Base-by-base conservation (phyloP, 2,113 vertebrate genomes). In the Oncorhynchus nerka region DNA sequence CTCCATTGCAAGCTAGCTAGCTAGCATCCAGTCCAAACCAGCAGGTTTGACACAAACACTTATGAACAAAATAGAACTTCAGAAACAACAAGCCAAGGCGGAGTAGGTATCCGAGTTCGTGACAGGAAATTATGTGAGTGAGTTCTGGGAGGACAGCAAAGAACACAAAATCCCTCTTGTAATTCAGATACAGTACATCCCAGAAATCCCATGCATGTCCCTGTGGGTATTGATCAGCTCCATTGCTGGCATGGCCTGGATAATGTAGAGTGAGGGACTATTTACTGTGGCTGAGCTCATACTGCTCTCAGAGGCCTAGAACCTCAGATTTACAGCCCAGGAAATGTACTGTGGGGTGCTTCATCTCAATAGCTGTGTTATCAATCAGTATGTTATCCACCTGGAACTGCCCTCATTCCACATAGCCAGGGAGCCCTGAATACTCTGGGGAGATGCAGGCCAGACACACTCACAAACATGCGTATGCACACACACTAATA, bases 361-460 rank as follows among this genome's bases (percentile, higher is more conserved):
- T 69, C 34, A 73, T 85, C 78, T 83, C 64, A 74, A 78, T 80
- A 34, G 49, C 70, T 74, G 70, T 71, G 79, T 75, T 67, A 85
- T 79, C 78, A 83, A 75, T 83, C 81, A 79, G 74, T 85, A 66
- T 65, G 74, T 79, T 80, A 83, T 81, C 79, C 71, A 76, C 72
- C 78, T 79, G 81, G 74, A 83, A 83, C 84, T 81, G 80, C 57
- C 51, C 30, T 61, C 45, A 70, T 75, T 65, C 69, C 16, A 49
- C 64, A 75, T 62, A 22, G 76, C 26, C 34, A 70, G 68, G 70
- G 62, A 81, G 70, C 8, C 32, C 70, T 49, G 73, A 73, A 76
- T 77, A 78, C 22, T 48, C 32, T 19, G 34, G 24, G 22, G 28
- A 8, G 4, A 49, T 16, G 9, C 59, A 62, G n/a, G 2, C n/a